Percentiles rank a stretch among this genome's conserved stretches.
Evolutionary conservation across 2,888 invertebrate species (phyloP).

Genomic region (Nineta flava): DNA sequence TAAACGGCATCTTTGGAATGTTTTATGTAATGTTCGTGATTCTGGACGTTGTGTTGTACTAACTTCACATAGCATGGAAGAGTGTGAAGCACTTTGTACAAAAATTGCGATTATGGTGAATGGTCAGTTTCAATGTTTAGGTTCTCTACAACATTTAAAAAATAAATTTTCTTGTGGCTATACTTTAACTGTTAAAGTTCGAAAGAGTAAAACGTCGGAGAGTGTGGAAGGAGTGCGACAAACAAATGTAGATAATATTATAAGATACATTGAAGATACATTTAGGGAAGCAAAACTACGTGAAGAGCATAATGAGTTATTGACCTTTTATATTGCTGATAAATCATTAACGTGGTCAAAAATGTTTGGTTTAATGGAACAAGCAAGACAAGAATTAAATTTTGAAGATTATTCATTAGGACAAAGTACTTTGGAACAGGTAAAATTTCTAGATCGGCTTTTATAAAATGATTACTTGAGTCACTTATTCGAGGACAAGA

Average conservation of each 20-base stretch:
- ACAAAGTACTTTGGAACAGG: slow-evolving; percentile 69
- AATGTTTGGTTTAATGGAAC: slow-evolving; percentile 64
- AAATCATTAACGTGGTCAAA: slow-evolving; percentile 48
- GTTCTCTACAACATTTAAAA: slow-evolving; percentile 67
- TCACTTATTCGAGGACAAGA: too few species aligned
- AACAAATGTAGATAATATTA: slow-evolving; percentile 10
- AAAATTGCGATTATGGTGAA: slow-evolving; percentile 76
- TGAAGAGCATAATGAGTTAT: slow-evolving; percentile 53
- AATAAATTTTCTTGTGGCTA: slow-evolving; percentile 45
- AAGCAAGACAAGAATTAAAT: slow-evolving; percentile 24
- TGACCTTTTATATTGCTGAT: slow-evolving; percentile 52
- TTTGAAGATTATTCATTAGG: slow-evolving; percentile 71
- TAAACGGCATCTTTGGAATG: slow-evolving; percentile 65
- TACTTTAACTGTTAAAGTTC: slow-evolving; percentile 23
- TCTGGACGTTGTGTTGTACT: slow-evolving; percentile 60
- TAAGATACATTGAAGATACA: slow-evolving; percentile 16
- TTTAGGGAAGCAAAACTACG: slow-evolving; percentile 27
- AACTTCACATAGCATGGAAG: slow-evolving; percentile 79
- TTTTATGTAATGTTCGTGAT: slow-evolving; percentile 48
- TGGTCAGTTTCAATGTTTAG: slow-evolving; percentile 62
- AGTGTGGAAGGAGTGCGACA: background rate
- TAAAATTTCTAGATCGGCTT: slow-evolving; percentile 11
- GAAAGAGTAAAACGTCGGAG: slow-evolving; percentile 14
- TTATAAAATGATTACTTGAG: too few species aligned
- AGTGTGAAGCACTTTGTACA: slow-evolving; percentile 71